These are phyloP conservation scores for Neodon shergylaensis DNA, from an alignment of 2,113 vertebrate species.

Conservation along the genomic window DNA sequence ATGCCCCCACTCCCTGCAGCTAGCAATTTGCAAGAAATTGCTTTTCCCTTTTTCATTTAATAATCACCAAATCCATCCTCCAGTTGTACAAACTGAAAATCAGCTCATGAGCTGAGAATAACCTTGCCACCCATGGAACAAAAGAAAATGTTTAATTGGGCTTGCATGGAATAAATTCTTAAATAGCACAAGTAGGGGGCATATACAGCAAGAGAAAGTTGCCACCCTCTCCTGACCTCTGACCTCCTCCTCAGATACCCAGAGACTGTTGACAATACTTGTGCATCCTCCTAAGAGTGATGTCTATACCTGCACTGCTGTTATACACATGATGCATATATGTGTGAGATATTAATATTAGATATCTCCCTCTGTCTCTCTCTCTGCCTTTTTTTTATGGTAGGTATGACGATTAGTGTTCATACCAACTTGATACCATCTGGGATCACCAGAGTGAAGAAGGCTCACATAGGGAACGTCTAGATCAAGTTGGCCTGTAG, in stretches of 20 bases:
- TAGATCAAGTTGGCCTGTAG: neutral
- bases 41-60: constrained; percentile 63
- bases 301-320: too few species aligned
- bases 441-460: neutral
- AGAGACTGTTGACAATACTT: neutral
- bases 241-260: neutral
- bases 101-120: constrained; percentile 70
- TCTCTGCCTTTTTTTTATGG: neutral
- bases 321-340: too few species aligned
- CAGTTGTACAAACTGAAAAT: constrained; percentile 72
- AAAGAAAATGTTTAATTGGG: constrained; percentile 41
- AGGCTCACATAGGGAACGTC: neutral
- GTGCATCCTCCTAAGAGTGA: neutral
- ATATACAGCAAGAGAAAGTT: too few species aligned
- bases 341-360: neutral
- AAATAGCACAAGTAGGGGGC: neutral
- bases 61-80: constrained; percentile 76
- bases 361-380: neutral
- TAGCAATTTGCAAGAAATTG: constrained; percentile 51
- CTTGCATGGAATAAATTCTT: neutral
- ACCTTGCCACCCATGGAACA: constrained; percentile 61
- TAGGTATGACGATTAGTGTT: neutral
- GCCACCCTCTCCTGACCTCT: neutral
- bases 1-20: constrained; percentile 5
- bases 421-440: neutral